Evolutionary conservation across 1,140 invertebrate genomes (phyloP).

Genomic region (Diorhabda sublineata): DNA sequence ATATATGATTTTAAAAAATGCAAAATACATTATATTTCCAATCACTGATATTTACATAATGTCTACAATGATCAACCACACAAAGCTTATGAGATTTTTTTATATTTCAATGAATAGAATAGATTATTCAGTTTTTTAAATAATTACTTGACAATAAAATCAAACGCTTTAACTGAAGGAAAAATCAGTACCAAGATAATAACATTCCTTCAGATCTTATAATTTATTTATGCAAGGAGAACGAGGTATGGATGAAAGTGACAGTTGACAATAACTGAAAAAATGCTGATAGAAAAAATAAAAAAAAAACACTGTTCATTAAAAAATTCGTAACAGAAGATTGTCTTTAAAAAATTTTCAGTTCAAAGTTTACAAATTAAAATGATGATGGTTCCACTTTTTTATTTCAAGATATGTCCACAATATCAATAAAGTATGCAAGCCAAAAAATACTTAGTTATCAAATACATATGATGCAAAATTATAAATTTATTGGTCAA

Average conservation of each 20-base stretch:
- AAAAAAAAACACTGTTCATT: background rate
- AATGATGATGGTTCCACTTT: background rate
- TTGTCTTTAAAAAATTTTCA: background rate
- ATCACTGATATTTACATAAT: no score
- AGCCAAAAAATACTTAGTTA: no score
- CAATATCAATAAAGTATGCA: background rate
- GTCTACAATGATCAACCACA: no score
- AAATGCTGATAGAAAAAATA: background rate
- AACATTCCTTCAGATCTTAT: background rate
- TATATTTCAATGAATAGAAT: no score
- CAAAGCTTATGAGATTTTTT: no score
- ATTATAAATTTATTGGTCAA: no score
- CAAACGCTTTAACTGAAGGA: background rate
- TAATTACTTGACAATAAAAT: background rate
- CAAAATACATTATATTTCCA: background rate
- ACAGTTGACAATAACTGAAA: slow-evolving; percentile 5
- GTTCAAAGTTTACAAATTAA: background rate
- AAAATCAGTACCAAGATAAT: background rate
- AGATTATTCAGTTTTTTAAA: background rate
- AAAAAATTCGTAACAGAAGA: background rate
- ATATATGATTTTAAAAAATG: background rate
- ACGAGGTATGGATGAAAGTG: background rate
- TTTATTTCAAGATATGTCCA: background rate
- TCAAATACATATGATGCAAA: no score
- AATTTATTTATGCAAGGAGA: background rate